phyloP scores from a whole-genome alignment of 2,797 vertebrate species.

The Selene dorsalis region DNA sequence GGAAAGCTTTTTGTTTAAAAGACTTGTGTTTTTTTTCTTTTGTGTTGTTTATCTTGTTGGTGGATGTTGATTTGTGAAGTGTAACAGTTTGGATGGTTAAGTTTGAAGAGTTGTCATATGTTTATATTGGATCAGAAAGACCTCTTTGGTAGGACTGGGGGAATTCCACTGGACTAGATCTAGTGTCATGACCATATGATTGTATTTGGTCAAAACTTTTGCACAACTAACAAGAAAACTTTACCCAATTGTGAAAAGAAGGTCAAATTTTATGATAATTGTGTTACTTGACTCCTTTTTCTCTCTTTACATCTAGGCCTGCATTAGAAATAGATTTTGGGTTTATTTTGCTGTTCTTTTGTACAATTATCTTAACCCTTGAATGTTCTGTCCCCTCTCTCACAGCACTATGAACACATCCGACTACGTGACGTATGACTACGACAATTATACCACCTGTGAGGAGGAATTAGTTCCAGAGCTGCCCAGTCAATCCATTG shows the following conservation, averaged over 20 bases:
- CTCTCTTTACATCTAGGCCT: background rate
- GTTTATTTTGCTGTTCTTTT: background rate
- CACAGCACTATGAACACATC: constrained; percentile 53
- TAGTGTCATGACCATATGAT: background rate
- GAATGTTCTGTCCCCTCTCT: constrained; percentile 9
- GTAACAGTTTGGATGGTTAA: too few species aligned
- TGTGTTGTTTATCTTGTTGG: background rate
- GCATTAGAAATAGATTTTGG: background rate
- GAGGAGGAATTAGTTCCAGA: fast-evolving
- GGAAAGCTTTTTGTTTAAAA: background rate
- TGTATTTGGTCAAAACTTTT: background rate
- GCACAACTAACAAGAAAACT: too few species aligned
- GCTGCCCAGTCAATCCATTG: background rate
- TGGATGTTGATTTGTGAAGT: background rate
- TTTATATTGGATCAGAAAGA: background rate
- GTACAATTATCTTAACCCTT: background rate
- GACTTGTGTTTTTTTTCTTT: background rate
- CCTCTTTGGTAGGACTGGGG: background rate
- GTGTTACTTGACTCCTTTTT: background rate
- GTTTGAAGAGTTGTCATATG: background rate
- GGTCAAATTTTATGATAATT: background rate
- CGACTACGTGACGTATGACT: fast-evolving
- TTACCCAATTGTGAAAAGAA: background rate
- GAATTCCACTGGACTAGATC: background rate
- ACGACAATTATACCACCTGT: constrained; percentile 8